These are phyloP conservation scores for Crotalus tigris DNA, from an alignment of 2,113 vertebrate genomes.

Conservation along the genomic window DNA sequence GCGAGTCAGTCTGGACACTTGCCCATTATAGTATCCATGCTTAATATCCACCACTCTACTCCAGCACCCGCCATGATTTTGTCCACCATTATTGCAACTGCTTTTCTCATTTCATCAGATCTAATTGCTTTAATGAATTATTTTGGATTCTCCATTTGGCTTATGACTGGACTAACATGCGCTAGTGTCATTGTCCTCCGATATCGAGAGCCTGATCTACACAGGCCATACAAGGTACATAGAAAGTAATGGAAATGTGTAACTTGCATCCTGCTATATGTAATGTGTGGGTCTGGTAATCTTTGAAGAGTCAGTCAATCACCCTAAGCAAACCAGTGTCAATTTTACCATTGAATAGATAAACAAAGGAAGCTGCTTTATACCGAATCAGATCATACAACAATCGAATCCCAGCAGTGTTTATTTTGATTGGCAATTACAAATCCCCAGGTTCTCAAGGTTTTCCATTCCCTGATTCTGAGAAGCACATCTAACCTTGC, in stretches of 20 bases:
- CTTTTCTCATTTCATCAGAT: constrained; percentile 70
- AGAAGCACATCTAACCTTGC: background rate
- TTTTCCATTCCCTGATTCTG: background rate
- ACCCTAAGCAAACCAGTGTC: background rate
- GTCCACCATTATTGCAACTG: constrained; percentile 61
- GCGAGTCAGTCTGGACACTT: constrained; percentile 70
- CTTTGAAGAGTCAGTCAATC: background rate
- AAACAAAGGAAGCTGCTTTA: background rate
- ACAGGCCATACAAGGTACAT: constrained; percentile 70
- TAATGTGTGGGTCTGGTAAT: background rate
- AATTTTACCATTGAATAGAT: background rate
- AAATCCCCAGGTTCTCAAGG: background rate
- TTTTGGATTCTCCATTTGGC: constrained; percentile 66
- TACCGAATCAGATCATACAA: background rate
- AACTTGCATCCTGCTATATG: background rate
- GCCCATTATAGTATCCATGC: constrained; percentile 68
- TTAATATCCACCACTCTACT: constrained; percentile 60
- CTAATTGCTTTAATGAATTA: constrained; percentile 68
- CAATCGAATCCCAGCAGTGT: background rate
- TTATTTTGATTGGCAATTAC: background rate
- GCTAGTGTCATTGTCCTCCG: constrained; percentile 66
- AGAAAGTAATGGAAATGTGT: constrained; percentile 1
- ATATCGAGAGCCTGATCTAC: constrained; percentile 64
- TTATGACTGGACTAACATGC: constrained; percentile 66
- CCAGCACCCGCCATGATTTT: constrained; percentile 70